phyloP scores from a whole-genome alignment of 37 sponge, comb jelly and placozoan genomes.

The Beroe forskalii region DNA sequence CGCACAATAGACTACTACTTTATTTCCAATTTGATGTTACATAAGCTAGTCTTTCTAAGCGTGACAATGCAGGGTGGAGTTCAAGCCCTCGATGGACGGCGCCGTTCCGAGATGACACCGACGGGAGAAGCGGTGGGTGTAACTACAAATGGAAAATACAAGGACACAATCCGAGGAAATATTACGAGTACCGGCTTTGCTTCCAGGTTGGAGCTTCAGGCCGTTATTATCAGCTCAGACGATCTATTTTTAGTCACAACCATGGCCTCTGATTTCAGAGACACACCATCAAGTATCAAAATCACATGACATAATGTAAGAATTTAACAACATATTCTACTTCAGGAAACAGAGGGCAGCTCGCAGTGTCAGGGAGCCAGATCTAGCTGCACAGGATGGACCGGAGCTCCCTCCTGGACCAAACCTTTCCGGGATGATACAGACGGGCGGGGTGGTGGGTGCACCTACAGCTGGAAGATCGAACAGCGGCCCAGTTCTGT shows the following conservation, averaged over 20 bases:
- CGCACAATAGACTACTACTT: no score
- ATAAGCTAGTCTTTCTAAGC: no score
- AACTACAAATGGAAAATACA: background rate
- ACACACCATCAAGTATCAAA: no score
- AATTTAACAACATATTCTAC: no score
- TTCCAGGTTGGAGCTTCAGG: background rate
- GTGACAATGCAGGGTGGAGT: background rate
- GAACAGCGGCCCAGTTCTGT: background rate
- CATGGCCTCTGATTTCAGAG: no score
- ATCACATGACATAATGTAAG: no score
- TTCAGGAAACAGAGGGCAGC: background rate
- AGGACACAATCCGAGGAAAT: background rate
- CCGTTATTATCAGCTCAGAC: no score
- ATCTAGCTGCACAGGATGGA: slow-evolving; percentile 2
- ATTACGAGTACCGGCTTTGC: background rate
- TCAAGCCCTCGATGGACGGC: background rate
- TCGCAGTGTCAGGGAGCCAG: slow-evolving; percentile 17
- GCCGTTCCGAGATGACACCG: background rate
- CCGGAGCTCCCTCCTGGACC: background rate
- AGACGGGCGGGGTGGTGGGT: background rate
- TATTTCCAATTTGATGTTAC: no score
- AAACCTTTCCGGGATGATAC: background rate
- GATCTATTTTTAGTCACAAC: no score
- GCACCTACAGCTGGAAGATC: slow-evolving; percentile 26
- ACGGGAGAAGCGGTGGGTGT: background rate